Evolutionary conservation across 2,797 vertebrate species (phyloP).

Genomic region (Paguma larvata): DNA sequence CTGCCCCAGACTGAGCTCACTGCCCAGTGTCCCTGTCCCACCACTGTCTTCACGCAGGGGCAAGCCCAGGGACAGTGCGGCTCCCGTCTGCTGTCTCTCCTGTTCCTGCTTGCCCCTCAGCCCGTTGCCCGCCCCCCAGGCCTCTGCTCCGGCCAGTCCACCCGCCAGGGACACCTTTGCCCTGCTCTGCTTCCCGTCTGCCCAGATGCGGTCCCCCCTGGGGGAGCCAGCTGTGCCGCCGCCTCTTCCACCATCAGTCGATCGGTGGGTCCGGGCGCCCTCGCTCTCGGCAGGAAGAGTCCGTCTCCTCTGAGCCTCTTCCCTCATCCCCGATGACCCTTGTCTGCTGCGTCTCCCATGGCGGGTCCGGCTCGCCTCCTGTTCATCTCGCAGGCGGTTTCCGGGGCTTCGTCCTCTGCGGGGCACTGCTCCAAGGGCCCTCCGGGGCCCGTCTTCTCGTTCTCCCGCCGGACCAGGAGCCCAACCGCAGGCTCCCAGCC

Average conservation of each 20-base stretch:
- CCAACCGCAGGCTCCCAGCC: neutral
- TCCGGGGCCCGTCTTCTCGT: neutral
- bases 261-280: neutral
- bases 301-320: neutral
- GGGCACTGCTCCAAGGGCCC: neutral
- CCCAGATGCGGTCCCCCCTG: neutral
- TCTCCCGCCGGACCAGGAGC: neutral
- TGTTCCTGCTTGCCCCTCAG: neutral
- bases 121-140: neutral
- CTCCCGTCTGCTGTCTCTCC: neutral
- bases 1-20: neutral
- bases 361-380: too few relatives aligned
- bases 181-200: neutral
- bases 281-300: neutral
- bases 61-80: neutral
- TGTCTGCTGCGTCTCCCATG: neutral
- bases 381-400: neutral
- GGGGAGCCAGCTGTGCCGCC: neutral
- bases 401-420: neutral
- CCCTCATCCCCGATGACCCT: neutral
- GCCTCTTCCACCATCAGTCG: neutral
- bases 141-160: neutral
- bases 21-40: rapidly evolving
- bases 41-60: neutral
- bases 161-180: neutral